Conservation (phyloP, 1,140 invertebrate genomes). For the Drosophila sturtevanti region DNA sequence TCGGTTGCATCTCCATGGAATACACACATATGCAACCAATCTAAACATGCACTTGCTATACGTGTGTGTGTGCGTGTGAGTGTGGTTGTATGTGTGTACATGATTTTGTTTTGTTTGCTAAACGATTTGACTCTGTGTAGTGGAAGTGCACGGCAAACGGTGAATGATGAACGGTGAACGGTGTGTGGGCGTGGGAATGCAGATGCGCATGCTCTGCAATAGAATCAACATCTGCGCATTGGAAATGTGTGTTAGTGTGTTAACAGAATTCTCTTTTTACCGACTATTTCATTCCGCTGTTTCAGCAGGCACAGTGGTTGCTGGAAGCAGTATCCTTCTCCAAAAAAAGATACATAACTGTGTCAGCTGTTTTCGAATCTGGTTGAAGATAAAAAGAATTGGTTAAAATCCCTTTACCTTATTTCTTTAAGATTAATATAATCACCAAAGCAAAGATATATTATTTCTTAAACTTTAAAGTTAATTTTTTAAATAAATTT, state of each 20-base stretch:
- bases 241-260: conserved; percentile 76
- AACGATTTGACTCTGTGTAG: conserved; percentile 20
- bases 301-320: conserved; percentile 60
- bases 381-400: no score
- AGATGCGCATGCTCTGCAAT: conserved; percentile 50
- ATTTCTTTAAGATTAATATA: no score
- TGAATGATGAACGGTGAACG: conserved; percentile 37
- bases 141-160: conserved; percentile 40
- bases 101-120: conserved; percentile 56
- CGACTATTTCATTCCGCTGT: conserved; percentile 46
- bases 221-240: conserved; percentile 49
- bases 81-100: conserved; percentile 6
- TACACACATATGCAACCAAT: conserved; percentile 5
- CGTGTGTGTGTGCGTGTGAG: background rate
- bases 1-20: conserved; percentile 3
- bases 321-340: conserved; percentile 17
- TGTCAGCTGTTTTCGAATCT: conserved; percentile 5
- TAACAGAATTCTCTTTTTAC: conserved; percentile 45
- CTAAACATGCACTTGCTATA: background rate
- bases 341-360: background rate
- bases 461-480: no score
- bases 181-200: conserved; percentile 41
- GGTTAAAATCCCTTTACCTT: no score
- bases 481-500: no score
- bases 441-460: no score